phyloP scores from a whole-genome alignment of 1,140 invertebrate genomes.

The Holotrichia oblita region DNA sequence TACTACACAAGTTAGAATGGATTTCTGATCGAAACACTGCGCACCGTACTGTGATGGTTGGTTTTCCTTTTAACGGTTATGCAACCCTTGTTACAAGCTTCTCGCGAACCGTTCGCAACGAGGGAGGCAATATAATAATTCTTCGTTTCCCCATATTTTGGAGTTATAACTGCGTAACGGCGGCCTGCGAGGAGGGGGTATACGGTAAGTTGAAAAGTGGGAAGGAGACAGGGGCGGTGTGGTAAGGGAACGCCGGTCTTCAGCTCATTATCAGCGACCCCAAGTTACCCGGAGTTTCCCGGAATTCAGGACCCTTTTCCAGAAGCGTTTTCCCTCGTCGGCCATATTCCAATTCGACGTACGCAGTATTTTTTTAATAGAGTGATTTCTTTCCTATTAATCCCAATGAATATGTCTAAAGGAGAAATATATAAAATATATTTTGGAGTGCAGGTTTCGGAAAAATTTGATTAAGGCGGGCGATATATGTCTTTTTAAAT shows the following conservation, averaged over 20 bases:
- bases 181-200: conserved; percentile 9
- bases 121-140: conserved; percentile 45
- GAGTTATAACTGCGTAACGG: conserved; percentile 45
- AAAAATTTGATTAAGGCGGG: no score
- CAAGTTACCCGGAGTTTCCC: conserved; percentile 42
- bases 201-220: background rate
- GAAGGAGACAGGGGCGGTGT: background rate
- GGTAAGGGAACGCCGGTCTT: conserved; percentile 34
- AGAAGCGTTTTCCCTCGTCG: conserved; percentile 12
- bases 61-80: conserved; percentile 41
- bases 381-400: conserved; percentile 8
- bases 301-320: conserved; percentile 41
- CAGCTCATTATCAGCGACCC: conserved; percentile 46
- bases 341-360: conserved; percentile 41
- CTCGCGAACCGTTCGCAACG: background rate
- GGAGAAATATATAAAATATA: no score
- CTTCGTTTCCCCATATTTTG: conserved; percentile 47
- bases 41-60: background rate
- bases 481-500: no score
- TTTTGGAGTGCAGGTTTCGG: no score
- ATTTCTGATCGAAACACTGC: background rate
- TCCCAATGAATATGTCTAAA: background rate
- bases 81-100: conserved; percentile 36
- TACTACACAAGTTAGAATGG: background rate
- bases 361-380: conserved; percentile 18